phyloP scores from a whole-genome alignment of 2,113 vertebrate species.

The Psammodynastes pulverulentus region DNA sequence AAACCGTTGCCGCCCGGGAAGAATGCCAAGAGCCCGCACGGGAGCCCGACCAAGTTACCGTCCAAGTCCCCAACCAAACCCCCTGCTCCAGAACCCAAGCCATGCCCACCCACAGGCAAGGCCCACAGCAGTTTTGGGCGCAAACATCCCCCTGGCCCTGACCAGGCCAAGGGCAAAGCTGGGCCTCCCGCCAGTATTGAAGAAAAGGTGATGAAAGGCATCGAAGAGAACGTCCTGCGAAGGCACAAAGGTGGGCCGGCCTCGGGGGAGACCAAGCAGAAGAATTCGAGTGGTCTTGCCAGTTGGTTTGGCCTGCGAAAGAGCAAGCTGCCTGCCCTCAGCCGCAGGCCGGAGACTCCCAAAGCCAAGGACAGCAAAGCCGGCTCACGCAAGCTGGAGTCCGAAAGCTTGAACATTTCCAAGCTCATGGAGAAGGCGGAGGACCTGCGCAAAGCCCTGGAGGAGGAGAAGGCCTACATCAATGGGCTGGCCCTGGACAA shows the following conservation, averaged over 20 bases:
- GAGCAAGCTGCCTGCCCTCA: conserved; percentile 89
- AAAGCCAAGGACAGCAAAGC: conserved; percentile 72
- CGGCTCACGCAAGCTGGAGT: conserved; percentile 77
- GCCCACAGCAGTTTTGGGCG: not conserved
- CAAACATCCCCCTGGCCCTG: not conserved
- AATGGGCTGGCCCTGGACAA: conserved; percentile 79
- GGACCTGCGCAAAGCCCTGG: conserved; percentile 87
- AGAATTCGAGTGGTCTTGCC: conserved; percentile 86
- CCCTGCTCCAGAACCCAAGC: conserved; percentile 56
- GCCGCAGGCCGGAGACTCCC: conserved; percentile 77
- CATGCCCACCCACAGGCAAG: conserved; percentile 29
- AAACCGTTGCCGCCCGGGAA: conserved; percentile 72
- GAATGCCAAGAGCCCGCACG: conserved; percentile 75
- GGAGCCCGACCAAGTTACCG: conserved; percentile 85
- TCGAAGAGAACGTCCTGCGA: conserved; percentile 90
- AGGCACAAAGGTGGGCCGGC: conserved; percentile 83
- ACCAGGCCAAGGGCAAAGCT: conserved; percentile 39
- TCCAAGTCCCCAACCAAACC: conserved; percentile 85
- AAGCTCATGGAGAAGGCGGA: conserved; percentile 95
- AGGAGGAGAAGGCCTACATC: conserved; percentile 90
- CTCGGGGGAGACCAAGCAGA: conserved; percentile 79
- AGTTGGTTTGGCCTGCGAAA: conserved; percentile 94
- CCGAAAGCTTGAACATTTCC: conserved; percentile 92
- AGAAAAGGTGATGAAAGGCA: conserved; percentile 98
- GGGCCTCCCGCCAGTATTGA: conserved; percentile 84